Evolutionary conservation across 2,888 invertebrate genomes (phyloP).

Genomic region (Ornithoptera priamus): DNA sequence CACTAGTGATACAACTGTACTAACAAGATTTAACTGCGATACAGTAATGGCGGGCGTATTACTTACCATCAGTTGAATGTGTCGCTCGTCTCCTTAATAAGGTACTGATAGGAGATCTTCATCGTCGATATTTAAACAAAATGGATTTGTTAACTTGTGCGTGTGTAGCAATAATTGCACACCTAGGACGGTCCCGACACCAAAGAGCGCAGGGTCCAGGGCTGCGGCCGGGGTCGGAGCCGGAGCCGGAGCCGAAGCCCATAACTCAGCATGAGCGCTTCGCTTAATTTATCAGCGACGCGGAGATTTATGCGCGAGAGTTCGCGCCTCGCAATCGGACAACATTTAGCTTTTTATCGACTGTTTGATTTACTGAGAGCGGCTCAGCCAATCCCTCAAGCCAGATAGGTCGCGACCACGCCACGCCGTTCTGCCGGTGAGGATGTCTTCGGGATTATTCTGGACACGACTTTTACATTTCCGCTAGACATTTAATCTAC

Average conservation of each 20-base stretch:
- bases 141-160: no score
- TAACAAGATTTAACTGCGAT: no score
- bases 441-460: neutral
- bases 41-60: no score
- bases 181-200: neutral
- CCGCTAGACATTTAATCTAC: no score
- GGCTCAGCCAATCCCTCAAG: conserved; percentile 73
- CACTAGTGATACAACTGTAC: no score
- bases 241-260: conserved; percentile 39
- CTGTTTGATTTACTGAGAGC: conserved; percentile 67
- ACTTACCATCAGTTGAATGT: no score
- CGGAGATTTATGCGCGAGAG: conserved; percentile 73
- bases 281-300: conserved; percentile 74
- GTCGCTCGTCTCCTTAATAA: no score
- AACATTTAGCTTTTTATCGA: conserved; percentile 80
- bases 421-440: conserved; percentile 54
- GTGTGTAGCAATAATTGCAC: no score
- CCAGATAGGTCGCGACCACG: conserved; percentile 59
- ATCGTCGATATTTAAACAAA: no score
- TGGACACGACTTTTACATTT: neutral
- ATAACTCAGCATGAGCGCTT: conserved; percentile 61
- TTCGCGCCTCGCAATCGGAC: conserved; percentile 69
- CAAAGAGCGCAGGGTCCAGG: conserved; percentile 14
- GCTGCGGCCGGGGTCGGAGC: conserved; percentile 26
- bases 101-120: no score